A percentile compares a stretch with the other conserved stretches of the same genome.
phyloP scores from a whole-genome alignment of 2,888 invertebrate species.

The Tenthredo amoena region DNA sequence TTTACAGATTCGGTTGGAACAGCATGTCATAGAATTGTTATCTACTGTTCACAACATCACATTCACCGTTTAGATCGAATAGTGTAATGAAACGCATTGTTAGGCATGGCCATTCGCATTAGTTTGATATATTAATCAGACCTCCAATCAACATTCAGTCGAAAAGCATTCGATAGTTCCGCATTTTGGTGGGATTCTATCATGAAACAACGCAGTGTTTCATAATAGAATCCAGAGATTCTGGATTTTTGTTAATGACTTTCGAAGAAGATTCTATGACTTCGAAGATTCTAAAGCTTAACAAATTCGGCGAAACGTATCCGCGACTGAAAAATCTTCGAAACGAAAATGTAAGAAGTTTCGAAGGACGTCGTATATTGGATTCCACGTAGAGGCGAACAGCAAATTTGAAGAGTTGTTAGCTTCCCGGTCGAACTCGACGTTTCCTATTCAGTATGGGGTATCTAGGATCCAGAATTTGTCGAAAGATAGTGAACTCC shows the following conservation, averaged over 20 bases:
- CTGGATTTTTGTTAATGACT: neutral
- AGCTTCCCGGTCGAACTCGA: neutral
- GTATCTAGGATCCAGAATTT: neutral
- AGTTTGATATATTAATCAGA: neutral
- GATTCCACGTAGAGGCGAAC: neutral
- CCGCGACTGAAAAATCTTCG: neutral
- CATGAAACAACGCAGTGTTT: too few species aligned
- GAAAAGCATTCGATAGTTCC: neutral
- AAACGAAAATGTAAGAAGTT: neutral
- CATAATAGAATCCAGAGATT: neutral
- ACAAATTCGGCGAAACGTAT: neutral
- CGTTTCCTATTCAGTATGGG: neutral
- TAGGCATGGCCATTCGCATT: neutral
- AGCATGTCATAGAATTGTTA: neutral
- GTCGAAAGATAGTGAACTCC: neutral
- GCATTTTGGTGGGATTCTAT: neutral
- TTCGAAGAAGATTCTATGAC: neutral
- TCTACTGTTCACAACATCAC: neutral
- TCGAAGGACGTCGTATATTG: neutral
- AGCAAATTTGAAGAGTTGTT: neutral
- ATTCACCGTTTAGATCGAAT: slow-evolving; percentile 14
- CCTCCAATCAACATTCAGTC: neutral
- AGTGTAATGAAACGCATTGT: slow-evolving; percentile 11
- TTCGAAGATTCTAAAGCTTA: neutral
- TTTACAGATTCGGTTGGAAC: neutral